A percentile compares a stretch with the other conserved stretches of the same genome.
These are phyloP conservation scores for Alcis repandata DNA, from an alignment of 2,888 invertebrate species.

Conservation along the genomic window DNA sequence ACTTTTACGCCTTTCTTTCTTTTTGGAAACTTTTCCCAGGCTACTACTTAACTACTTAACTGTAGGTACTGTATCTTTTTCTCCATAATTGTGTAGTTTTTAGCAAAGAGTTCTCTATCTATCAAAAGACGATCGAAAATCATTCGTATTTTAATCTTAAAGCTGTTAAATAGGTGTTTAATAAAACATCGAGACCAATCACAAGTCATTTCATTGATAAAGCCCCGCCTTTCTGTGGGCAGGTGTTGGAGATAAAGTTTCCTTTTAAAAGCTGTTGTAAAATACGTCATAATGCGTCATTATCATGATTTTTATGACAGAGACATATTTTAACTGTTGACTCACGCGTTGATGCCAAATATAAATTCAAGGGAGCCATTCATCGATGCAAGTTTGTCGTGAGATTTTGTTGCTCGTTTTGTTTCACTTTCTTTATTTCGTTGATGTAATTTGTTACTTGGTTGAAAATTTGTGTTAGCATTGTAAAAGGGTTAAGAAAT, in stretches of 20 bases:
- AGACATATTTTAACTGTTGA: slow-evolving; percentile 23
- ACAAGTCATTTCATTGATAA: slow-evolving; percentile 16
- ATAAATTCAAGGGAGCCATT: slow-evolving; percentile 24
- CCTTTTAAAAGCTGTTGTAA: slow-evolving; percentile 33
- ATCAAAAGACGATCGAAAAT: too few species aligned
- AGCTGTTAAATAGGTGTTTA: slow-evolving; percentile 35
- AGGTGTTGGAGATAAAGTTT: slow-evolving; percentile 35
- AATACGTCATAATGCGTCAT: slow-evolving; percentile 24
- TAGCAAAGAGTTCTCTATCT: too few species aligned
- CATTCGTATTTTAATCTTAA: neutral
- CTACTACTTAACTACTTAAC: too few species aligned
- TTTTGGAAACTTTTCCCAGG: too few species aligned
- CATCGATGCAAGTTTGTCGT: slow-evolving; percentile 9
- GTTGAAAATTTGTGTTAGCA: neutral
- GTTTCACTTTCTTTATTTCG: slow-evolving; percentile 14
- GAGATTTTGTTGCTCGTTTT: slow-evolving; percentile 10
- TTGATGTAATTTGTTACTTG: neutral
- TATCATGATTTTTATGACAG: slow-evolving; percentile 28
- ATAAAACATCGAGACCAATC: slow-evolving; percentile 41
- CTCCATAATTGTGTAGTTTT: too few species aligned
- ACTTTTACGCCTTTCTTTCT: too few species aligned
- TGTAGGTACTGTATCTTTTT: too few species aligned
- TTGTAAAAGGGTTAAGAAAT: neutral
- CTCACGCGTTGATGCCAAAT: slow-evolving; percentile 27
- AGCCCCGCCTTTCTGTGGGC: slow-evolving; percentile 30